Conservation (phyloP, 2,113 vertebrate genomes). For the Plotosus lineatus region DNA sequence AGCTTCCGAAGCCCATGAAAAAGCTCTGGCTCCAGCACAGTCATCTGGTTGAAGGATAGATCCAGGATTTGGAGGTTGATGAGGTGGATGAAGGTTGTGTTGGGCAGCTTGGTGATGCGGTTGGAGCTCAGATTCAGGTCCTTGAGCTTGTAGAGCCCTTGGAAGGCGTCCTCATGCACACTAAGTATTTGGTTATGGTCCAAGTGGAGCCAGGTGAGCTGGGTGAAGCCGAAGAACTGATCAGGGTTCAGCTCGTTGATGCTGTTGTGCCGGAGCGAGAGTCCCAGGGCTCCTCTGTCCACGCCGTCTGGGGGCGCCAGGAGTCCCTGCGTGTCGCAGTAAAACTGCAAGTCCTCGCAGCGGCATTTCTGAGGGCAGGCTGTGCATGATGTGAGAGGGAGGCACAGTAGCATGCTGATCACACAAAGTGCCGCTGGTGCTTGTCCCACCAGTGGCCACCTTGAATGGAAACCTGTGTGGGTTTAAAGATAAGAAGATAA, state of each 20-base stretch:
- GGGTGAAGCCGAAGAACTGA: conserved; percentile 96
- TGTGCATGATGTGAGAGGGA: conserved; percentile 94
- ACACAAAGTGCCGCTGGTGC: conserved; percentile 96
- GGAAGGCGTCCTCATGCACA: conserved; percentile 96
- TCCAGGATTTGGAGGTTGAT: conserved; percentile 98
- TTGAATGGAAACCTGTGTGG: conserved; percentile 99
- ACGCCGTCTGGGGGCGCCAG: conserved; percentile 95
- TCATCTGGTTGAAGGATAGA: conserved; percentile 98
- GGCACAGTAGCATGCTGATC: conserved; percentile 97
- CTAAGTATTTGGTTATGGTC: conserved; percentile 98
- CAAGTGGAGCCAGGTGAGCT: conserved; percentile 98
- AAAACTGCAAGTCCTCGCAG: conserved; percentile 99
- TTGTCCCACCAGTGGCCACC: conserved; percentile 99
- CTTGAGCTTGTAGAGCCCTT: conserved; percentile 98
- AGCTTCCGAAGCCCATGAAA: conserved; percentile 97
- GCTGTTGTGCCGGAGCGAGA: conserved; percentile 97
- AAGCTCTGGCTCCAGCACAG: conserved; percentile 92
- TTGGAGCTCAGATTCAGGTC: conserved; percentile 98
- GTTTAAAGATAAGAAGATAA: conserved; percentile 79
- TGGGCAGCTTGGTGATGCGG: conserved; percentile 98
- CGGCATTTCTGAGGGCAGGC: conserved; percentile 99
- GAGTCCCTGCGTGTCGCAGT: conserved; percentile 99
- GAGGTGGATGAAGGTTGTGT: conserved; percentile 99
- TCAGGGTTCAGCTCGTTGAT: conserved; percentile 94
- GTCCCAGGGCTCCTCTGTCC: conserved; percentile 94